Evolutionary conservation across 92 coral and sea anemone genomes (phyloP), one percentile per base, ranked within the genome.

Genomic region (Chrysogorgia sp.): DNA sequence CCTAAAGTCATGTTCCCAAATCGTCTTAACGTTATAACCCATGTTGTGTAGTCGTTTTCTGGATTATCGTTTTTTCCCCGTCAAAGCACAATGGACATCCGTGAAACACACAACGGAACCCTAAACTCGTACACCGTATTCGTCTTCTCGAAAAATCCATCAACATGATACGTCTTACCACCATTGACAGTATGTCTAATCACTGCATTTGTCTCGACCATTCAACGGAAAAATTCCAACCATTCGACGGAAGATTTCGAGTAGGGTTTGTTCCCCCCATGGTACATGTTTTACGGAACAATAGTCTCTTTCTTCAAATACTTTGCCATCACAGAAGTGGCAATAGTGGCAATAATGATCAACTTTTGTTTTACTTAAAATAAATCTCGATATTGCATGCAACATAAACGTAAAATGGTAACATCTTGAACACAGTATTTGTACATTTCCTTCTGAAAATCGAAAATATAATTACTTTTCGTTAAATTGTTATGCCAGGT

Each of bases 1-100:
- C 20, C 71, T 74, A 43, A 71, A 85, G 62, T 85, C 85, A 48
- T 76, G 77, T 63, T 85, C 89, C 85, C 85, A 84, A 17, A 84
- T 84, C 7, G 63, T 66, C 9, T 77, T 34, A 2, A 84, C 84
- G 2, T 43, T 50, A 33, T 50, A 84, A 0, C 86, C 86, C 9
- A 74, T 34, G 30, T 47, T 40, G 8, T 59, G 12, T 26, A 83
- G 30, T 7, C 83, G 82, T 34, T 75, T 24, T 23, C 31, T 40
- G 23, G 71, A 43, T 35, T 32, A 25, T 20, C 62, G 10, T 6
- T 82, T 83, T 15, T 76, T 68, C 0, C 63, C 60, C 33, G 40
- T 77, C 64, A 30, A 45, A 68, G 49, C 87, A 83, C 23, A 24
- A 45, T 12, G 65, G 72, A 63, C 81, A 80, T 0, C 63, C 82